Evolutionary conservation across 2,888 invertebrate genomes (phyloP).

Genomic region (Petrolisthes manimaculis): DNA sequence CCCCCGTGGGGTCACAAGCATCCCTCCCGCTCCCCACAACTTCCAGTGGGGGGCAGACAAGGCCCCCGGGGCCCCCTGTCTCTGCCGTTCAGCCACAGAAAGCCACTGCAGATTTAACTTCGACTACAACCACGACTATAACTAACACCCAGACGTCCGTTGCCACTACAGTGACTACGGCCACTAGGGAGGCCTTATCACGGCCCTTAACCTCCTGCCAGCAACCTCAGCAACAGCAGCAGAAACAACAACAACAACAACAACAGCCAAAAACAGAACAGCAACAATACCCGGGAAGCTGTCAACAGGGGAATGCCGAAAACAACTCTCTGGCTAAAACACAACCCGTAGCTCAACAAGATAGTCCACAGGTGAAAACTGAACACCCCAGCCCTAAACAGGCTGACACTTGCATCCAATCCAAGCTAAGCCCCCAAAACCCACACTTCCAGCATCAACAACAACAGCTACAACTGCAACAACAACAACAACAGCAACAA

Average conservation of each 20-base stretch:
- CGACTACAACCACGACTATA: slow-evolving; percentile 41
- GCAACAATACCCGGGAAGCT: slow-evolving; percentile 28
- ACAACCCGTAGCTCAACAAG: slow-evolving; percentile 17
- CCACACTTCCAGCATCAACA: slow-evolving; percentile 23
- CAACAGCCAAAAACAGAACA: slow-evolving; percentile 32
- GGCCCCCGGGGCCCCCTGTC: slow-evolving; percentile 63
- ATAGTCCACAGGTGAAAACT: not conserved
- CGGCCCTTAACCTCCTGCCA: slow-evolving; percentile 10
- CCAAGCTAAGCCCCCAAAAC: not conserved
- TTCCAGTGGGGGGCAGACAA: slow-evolving; percentile 27
- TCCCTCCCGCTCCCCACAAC: slow-evolving; percentile 25
- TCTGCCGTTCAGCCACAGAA: slow-evolving; percentile 59
- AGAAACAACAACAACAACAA: slow-evolving; percentile 38
- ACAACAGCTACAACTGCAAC: slow-evolving; percentile 36
- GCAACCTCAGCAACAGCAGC: slow-evolving; percentile 19
- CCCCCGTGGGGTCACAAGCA: slow-evolving; percentile 47
- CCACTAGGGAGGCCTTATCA: slow-evolving; percentile 11
- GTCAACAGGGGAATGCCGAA: slow-evolving; percentile 5
- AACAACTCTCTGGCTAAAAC: slow-evolving; percentile 8
- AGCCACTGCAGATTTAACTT: slow-evolving; percentile 16
- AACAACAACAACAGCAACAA: slow-evolving; percentile 27
- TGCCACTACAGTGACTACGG: slow-evolving; percentile 30
- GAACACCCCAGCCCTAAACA: slow-evolving; percentile 26
- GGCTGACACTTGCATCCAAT: slow-evolving; percentile 4
- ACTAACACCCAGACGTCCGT: slow-evolving; percentile 47